These are phyloP conservation scores for Eupithecia inturbata DNA, from an alignment of 2,888 invertebrate genomes.

Conservation along the genomic window DNA sequence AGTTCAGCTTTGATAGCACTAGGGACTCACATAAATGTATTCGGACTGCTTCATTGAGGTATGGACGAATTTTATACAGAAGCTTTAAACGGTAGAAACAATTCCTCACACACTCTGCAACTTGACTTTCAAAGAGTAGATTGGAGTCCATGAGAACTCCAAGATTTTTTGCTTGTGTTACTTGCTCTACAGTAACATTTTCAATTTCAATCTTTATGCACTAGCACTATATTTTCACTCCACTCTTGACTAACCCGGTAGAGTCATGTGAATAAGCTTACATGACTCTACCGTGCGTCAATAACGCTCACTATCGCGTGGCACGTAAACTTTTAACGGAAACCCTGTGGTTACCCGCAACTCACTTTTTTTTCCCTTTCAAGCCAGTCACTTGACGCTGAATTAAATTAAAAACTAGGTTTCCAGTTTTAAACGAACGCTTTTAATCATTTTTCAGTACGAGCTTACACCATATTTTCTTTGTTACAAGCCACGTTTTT, in stretches of 20 bases:
- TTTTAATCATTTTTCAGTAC: conserved; percentile 39
- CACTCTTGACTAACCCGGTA: not conserved
- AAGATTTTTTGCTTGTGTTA: too few species aligned
- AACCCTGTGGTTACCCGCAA: conserved; percentile 41
- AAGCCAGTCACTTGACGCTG: conserved; percentile 51
- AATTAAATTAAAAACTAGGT: conserved; percentile 58
- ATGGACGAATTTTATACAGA: too few species aligned
- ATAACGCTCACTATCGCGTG: conserved; percentile 21
- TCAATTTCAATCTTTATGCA: too few species aligned
- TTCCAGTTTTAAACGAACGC: conserved; percentile 43
- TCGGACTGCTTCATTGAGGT: too few species aligned
- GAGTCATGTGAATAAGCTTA: not conserved
- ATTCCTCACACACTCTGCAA: too few species aligned
- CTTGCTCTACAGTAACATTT: too few species aligned
- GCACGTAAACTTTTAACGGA: conserved; percentile 23
- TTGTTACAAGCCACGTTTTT: conserved; percentile 23
- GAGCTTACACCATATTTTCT: conserved; percentile 35
- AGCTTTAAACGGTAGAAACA: too few species aligned
- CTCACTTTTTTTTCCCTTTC: conserved; percentile 48
- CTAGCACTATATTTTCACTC: not conserved
- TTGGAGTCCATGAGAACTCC: too few species aligned
- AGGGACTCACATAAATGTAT: too few species aligned
- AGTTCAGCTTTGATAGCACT: too few species aligned
- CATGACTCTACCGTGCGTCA: not conserved
- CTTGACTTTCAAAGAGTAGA: too few species aligned